A percentile compares a stretch with the other conserved stretches of the same genome.
phyloP scores from a whole-genome alignment of 2,888 invertebrate species.

The Macrophya annulata region DNA sequence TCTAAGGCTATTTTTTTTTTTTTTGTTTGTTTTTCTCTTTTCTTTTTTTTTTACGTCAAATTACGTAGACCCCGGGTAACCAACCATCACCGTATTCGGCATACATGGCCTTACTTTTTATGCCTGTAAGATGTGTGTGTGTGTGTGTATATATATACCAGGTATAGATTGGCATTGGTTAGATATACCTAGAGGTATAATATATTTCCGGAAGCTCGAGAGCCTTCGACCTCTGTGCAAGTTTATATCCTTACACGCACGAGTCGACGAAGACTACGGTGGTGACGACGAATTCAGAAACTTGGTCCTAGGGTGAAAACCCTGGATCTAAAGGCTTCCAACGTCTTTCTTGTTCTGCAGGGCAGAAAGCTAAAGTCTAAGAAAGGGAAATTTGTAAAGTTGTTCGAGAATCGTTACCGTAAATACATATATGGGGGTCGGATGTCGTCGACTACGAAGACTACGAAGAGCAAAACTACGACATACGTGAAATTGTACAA shows the following conservation, averaged over 20 bases:
- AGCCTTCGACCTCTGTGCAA: slow-evolving; percentile 12
- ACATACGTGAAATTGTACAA: slow-evolving; percentile 35
- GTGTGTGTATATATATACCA: not conserved
- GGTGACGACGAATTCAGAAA: not conserved
- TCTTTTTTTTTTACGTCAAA: not conserved
- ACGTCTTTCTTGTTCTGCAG: not conserved
- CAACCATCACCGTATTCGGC: not conserved
- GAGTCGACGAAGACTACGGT: not conserved
- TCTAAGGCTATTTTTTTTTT: not conserved
- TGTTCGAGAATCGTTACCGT: slow-evolving; percentile 38
- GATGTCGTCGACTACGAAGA: not conserved
- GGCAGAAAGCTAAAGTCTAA: not conserved
- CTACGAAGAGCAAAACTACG: not conserved
- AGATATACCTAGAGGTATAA: not conserved
- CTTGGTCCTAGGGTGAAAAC: not conserved
- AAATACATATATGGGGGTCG: slow-evolving; percentile 15
- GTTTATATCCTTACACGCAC: slow-evolving; percentile 1
- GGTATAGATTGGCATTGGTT: not conserved
- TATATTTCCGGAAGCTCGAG: slow-evolving; percentile 12
- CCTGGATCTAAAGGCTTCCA: not conserved
- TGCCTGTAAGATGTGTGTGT: not conserved
- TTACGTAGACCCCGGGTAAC: not conserved
- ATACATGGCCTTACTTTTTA: slow-evolving; percentile 20
- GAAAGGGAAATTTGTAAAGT: slow-evolving; percentile 42
- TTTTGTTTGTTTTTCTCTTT: not conserved